Evolutionary conservation across 2,888 invertebrate species (phyloP).

Genomic region (Scelioninae gen. 1): DNA sequence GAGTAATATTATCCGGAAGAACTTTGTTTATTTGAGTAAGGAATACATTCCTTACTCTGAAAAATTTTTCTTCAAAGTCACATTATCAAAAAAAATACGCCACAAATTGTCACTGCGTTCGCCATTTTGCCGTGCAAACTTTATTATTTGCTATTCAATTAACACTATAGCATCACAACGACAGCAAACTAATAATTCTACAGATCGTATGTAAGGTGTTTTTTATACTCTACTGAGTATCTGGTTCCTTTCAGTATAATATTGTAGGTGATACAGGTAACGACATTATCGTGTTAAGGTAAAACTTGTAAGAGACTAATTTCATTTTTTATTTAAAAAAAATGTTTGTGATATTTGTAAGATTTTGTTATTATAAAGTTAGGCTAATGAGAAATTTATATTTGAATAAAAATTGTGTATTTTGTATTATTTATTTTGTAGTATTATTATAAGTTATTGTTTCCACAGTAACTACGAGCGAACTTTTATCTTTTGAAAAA

Average conservation of each 20-base stretch:
- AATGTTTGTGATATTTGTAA: too few species aligned
- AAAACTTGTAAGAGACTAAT: too few species aligned
- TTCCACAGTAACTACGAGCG: too few species aligned
- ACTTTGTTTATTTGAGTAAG: constrained; percentile 23
- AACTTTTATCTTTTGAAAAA: too few species aligned
- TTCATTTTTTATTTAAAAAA: too few species aligned
- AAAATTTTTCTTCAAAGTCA: constrained; percentile 2
- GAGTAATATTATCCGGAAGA: constrained; percentile 30
- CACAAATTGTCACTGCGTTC: constrained; percentile 18
- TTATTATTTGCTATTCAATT: constrained; percentile 51
- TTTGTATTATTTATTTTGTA: too few species aligned
- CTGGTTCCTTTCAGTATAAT: background rate
- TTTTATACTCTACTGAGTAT: constrained; percentile 21
- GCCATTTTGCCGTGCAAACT: constrained; percentile 38
- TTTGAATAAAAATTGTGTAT: too few species aligned
- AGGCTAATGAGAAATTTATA: too few species aligned
- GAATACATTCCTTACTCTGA: constrained; percentile 16
- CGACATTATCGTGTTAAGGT: background rate
- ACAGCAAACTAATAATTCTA: constrained; percentile 41
- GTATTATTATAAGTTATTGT: too few species aligned
- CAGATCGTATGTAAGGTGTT: constrained; percentile 33
- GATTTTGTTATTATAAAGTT: too few species aligned
- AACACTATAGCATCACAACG: constrained; percentile 38
- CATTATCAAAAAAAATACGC: constrained; percentile 14
- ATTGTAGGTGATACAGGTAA: background rate